Base-by-base conservation (phyloP, 2,113 vertebrate genomes). In the Cyrtonyx montezumae region DNA sequence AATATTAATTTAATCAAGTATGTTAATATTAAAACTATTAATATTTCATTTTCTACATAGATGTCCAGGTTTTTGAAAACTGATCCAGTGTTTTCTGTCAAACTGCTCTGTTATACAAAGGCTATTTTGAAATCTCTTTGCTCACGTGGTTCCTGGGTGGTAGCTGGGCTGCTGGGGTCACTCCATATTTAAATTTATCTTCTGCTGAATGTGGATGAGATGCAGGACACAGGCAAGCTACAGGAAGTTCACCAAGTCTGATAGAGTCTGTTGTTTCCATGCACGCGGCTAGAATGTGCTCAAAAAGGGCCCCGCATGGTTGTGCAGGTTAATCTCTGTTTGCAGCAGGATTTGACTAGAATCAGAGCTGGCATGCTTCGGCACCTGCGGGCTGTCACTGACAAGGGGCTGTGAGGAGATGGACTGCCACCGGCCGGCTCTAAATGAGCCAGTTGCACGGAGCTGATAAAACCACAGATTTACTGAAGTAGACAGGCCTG, bases 1-100 rank as follows among this genome's bases (percentile, higher is more conserved):
- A 97, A 97, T 97, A 97, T 97, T 97, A 96, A 97, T 97, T 97
- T 96, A 97, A 97, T 97, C 28, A 96, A 97, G 94, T 96, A 95
- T 96, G 97, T 97, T 96, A 97, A 95, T 97, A 94, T 96, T 91
- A 94, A 63, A 88, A 51, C 16, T 75, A 97, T 97, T 92, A 97
- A 97, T 98, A 96, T 97, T 98, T 98, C 53, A 97, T 97, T 67
- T 96, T 66, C 84, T 92, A 49, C 79, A 71, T 66, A 91, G 96
- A 91, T 92, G 53, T 79, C 91, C 71, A 94, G 93, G 81, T 96
- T 97, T 97, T 94, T 84, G 92, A 94, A 96, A 93, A 67, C 59
- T 55, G 20, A 90, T 94, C 70, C 79, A 43, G 36, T 87, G 93
- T 94, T 94, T 92, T 83, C 88, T 96, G 95, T 96, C 84, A 95